phyloP scores from a whole-genome alignment of 2,113 vertebrate genomes.

The Taxidea taxus region DNA sequence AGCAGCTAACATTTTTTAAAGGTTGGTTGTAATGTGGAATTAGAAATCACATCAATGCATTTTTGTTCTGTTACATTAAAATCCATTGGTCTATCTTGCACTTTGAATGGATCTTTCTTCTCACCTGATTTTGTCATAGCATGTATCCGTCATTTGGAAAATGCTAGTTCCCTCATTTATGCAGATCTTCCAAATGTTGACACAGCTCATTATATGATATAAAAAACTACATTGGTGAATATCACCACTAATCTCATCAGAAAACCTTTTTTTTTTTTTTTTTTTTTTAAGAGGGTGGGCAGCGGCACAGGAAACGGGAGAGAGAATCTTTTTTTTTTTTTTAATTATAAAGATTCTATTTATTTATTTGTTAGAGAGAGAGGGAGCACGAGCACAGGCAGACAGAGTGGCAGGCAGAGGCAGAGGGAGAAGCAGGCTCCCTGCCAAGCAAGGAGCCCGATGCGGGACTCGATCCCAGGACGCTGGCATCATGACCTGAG shows the following conservation, averaged over 20 bases:
- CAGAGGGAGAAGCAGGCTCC: too few species aligned
- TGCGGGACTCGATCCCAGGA: too few species aligned
- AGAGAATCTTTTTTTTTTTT: too few species aligned
- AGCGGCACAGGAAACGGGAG: background rate
- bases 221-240: background rate
- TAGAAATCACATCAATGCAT: background rate
- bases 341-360: too few species aligned
- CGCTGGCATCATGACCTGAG: too few species aligned
- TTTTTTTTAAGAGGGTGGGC: background rate
- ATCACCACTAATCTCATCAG: background rate
- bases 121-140: background rate
- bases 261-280: background rate
- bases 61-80: background rate
- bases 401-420: too few species aligned
- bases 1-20: background rate
- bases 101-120: background rate
- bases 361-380: too few species aligned
- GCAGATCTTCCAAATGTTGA: background rate
- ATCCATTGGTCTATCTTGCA: background rate
- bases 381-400: too few species aligned
- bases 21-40: background rate
- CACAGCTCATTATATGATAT: background rate
- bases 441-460: too few species aligned
- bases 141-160: background rate
- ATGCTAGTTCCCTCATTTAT: background rate